Evolutionary conservation across 2,797 vertebrate species (phyloP).

Genomic region (Urophycis tenuis): DNA sequence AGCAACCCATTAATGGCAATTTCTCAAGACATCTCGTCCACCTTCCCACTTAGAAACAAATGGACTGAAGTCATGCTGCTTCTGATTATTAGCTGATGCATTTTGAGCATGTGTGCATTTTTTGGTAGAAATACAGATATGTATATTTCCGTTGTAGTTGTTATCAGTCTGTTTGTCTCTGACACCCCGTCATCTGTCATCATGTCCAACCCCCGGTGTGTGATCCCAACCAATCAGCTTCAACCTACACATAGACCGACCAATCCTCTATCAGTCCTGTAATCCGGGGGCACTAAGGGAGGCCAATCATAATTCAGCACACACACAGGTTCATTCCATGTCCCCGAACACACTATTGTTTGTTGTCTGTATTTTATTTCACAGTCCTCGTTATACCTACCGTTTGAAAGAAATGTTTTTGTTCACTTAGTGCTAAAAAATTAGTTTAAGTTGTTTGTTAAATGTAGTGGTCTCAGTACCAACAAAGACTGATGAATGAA

Average conservation of each 20-base stretch:
- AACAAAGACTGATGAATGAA: too few relatives aligned
- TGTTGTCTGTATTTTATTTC: neutral
- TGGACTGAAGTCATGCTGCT: constrained; percentile 68
- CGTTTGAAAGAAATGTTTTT: neutral
- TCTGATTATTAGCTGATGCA: constrained; percentile 68
- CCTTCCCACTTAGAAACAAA: constrained; percentile 61
- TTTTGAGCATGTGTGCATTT: constrained; percentile 68
- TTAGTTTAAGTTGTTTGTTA: neutral
- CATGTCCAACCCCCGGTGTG: constrained; percentile 19
- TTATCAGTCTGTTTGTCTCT: constrained; percentile 44
- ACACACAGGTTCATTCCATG: too few relatives aligned
- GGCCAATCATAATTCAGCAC: too few relatives aligned
- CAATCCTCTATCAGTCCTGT: neutral
- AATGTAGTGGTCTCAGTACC: neutral
- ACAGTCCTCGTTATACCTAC: neutral
- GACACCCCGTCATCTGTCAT: constrained; percentile 18
- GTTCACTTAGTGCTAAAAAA: neutral
- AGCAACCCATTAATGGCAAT: constrained; percentile 62
- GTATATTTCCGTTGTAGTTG: too few relatives aligned
- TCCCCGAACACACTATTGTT: neutral
- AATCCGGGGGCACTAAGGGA: too few relatives aligned
- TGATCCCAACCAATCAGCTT: neutral
- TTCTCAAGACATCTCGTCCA: constrained; percentile 43
- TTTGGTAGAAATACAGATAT: constrained; percentile 14
- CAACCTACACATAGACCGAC: neutral